Conservation (phyloP, 2,888 invertebrate genomes). For the Synergus japonicus region DNA sequence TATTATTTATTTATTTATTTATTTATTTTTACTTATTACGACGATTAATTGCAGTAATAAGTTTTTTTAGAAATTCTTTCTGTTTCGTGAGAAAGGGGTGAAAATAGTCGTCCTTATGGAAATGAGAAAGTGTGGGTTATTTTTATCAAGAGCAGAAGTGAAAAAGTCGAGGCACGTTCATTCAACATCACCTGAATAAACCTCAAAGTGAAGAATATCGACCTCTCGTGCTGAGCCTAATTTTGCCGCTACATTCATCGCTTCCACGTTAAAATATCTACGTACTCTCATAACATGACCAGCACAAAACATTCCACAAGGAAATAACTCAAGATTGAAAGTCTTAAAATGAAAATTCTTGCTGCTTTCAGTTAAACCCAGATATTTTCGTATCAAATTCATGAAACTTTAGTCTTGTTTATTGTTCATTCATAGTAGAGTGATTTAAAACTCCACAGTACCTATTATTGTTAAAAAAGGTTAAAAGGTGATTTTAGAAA, state of each 20-base stretch:
- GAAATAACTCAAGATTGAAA: background rate
- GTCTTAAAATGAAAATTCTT: background rate
- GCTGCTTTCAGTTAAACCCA: background rate
- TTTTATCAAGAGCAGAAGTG: slow-evolving; percentile 28
- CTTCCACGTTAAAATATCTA: slow-evolving; percentile 25
- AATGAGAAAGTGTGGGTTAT: background rate
- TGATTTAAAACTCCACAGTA: background rate
- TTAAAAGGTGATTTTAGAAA: too few relatives aligned
- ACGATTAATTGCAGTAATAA: too few relatives aligned
- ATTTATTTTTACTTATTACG: too few relatives aligned
- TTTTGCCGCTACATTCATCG: slow-evolving; percentile 34
- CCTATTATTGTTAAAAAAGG: too few relatives aligned
- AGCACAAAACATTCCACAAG: slow-evolving; percentile 9
- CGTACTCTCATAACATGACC: slow-evolving; percentile 28
- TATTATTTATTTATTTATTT: too few relatives aligned
- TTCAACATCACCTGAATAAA: slow-evolving; percentile 34
- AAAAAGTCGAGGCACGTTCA: slow-evolving; percentile 32
- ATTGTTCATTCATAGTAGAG: background rate
- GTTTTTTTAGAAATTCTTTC: too few relatives aligned
- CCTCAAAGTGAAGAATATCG: slow-evolving; percentile 32
- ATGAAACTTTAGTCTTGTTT: background rate
- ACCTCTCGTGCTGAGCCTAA: slow-evolving; percentile 22
- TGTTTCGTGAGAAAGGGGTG: too few relatives aligned
- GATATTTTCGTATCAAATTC: background rate
- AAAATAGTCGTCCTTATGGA: too few relatives aligned